Base-by-base conservation (phyloP, 2,888 invertebrate genomes). In the Mythimna albipuncta region DNA sequence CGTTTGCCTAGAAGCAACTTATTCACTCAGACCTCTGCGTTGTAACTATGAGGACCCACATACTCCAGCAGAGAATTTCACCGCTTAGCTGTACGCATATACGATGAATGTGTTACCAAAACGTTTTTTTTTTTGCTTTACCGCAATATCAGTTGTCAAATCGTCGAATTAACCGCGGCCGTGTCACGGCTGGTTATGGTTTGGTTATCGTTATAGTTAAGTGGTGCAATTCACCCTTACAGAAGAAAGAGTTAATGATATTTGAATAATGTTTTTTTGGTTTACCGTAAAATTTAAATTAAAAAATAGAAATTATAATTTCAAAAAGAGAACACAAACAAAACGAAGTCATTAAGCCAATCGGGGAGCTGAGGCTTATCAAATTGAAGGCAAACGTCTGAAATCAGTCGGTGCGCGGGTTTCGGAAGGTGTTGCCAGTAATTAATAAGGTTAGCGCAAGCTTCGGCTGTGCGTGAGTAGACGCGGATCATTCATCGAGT, bases 381-480 rank as follows among this genome's bases (percentile, higher is more conserved):
- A 69, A 83, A 59, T 58, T 71, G 38, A 63, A 74, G 44, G 57
- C 55, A 57, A 80, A 55, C 65, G 62, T 71, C 64, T 69, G 10
- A 64, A 75, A 70, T 73, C 70, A 77, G 75, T 59, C 41, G 16
- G 38, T 52, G 41, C 11, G 6, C 66, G 71, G 71, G 67, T 72
- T 68, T 75, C 67, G 69, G 69, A 71, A 81, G 80, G 81, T 81
- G 83, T 75, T 82, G 77, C 75, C 67, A 72, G 76, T 84, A 85
- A 84, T 84, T 85, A 84, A 84, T 81, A 78, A 78, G 85, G 73
- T 71, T 85, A 85, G 70, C 69, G 71, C 74, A 68, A 68, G 58
- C 75, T 63, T 78, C 75, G 69, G 67, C 71, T 79, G 81, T 70
- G 75, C 77, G 81, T 76, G 84, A 85, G 65, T 63, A 73, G 61